These are phyloP conservation scores for Sphaerodactylus townsendi DNA, from an alignment of 2,113 vertebrate genomes.

Conservation along the genomic window DNA sequence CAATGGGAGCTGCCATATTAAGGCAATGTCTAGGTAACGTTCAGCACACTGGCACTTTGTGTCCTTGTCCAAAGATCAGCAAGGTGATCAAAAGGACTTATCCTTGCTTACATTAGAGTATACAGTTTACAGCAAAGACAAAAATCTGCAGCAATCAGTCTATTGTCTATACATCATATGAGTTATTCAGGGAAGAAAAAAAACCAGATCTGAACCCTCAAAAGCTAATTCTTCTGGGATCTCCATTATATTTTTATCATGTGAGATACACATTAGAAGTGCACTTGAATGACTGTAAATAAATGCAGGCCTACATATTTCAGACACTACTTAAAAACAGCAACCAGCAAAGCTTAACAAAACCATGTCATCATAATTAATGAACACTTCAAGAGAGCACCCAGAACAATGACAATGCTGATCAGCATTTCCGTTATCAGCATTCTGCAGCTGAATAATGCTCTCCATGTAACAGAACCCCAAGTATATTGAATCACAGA, in stretches of 20 bases:
- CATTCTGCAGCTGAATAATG: constrained; percentile 58
- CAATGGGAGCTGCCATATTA: background rate
- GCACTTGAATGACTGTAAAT: constrained; percentile 44
- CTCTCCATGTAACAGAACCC: constrained; percentile 71
- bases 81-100: background rate
- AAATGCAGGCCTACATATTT: background rate
- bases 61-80: background rate
- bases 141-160: background rate
- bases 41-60: background rate
- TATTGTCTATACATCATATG: background rate
- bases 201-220: background rate
- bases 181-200: background rate
- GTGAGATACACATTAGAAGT: constrained; percentile 28
- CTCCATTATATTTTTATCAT: background rate
- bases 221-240: background rate
- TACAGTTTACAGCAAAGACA: background rate
- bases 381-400: constrained; percentile 61
- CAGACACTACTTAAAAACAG: constrained; percentile 42
- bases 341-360: constrained; percentile 49
- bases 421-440: constrained; percentile 81
- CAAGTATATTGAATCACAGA: constrained; percentile 72
- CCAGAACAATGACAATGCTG: constrained; percentile 52
- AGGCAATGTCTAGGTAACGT: background rate
- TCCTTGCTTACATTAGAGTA: background rate
- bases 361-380: constrained; percentile 74